A percentile compares a stretch with the other conserved stretches of the same genome.
phyloP scores from a whole-genome alignment of 1,140 invertebrate genomes.

The Platyscapa corneri region DNA sequence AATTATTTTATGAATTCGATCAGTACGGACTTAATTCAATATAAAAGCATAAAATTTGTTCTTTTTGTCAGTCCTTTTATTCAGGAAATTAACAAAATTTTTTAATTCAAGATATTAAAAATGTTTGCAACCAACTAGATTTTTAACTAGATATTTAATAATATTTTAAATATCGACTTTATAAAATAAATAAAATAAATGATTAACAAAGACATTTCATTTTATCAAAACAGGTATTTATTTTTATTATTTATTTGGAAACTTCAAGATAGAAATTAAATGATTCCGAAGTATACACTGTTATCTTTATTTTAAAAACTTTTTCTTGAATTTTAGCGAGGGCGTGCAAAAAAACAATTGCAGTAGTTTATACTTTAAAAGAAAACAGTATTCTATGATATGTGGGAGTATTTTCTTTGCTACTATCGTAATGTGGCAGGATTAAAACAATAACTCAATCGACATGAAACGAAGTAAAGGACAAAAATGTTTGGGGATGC shows the following conservation, averaged over 20 bases:
- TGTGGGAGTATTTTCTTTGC: neutral
- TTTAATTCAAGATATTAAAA: no score
- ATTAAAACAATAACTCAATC: neutral
- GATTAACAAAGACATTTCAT: no score
- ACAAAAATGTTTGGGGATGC: neutral
- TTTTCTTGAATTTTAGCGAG: neutral
- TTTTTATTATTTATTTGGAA: no score
- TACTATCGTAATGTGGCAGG: constrained; percentile 8
- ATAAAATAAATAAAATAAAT: no score
- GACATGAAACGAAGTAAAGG: constrained; percentile 3
- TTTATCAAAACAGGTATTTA: no score
- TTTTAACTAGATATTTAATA: no score
- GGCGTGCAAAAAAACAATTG: neutral
- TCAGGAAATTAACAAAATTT: no score
- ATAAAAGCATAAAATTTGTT: no score
- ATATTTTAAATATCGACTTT: no score
- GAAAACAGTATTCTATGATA: neutral
- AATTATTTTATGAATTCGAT: neutral
- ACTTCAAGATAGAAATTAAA: neutral
- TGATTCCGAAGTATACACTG: neutral
- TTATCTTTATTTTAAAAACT: no score
- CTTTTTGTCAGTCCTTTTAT: no score
- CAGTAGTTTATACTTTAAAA: neutral
- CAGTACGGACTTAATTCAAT: neutral
- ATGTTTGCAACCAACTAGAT: no score